A percentile compares a stretch with the other conserved stretches of the same genome.
These are phyloP conservation scores for Zaprionus kolodkinae DNA, from an alignment of 1,140 invertebrate species.

Conservation along the genomic window DNA sequence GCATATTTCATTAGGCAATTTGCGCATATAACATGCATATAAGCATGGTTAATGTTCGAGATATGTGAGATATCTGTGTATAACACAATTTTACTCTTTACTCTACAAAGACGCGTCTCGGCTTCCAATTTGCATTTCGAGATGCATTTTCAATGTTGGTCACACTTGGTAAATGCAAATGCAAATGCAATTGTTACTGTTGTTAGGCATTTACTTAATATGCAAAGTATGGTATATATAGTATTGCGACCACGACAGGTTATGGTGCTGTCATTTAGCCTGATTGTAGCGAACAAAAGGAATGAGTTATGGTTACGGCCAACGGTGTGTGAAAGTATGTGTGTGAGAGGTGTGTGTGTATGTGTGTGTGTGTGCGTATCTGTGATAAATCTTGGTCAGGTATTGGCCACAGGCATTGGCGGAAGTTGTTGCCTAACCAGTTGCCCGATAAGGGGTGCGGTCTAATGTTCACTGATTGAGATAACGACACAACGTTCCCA, in stretches of 20 bases:
- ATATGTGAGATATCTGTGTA: background rate
- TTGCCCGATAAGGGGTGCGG: slow-evolving; percentile 35
- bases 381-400: slow-evolving; percentile 61
- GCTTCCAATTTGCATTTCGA: slow-evolving; percentile 18
- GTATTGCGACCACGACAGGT: slow-evolving; percentile 36
- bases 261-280: slow-evolving; percentile 42
- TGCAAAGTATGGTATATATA: slow-evolving; percentile 56
- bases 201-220: slow-evolving; percentile 58
- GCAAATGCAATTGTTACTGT: slow-evolving; percentile 42
- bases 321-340: background rate
- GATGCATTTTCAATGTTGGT: slow-evolving; percentile 42
- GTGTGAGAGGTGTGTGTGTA: background rate
- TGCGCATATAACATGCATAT: slow-evolving; percentile 24
- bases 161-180: slow-evolving; percentile 55
- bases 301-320: slow-evolving; percentile 48
- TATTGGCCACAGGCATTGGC: slow-evolving; percentile 46
- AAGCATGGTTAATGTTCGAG: slow-evolving; percentile 8
- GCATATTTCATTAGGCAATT: slow-evolving; percentile 12
- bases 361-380: slow-evolving; percentile 6
- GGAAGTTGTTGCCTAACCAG: slow-evolving; percentile 57
- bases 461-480: slow-evolving; percentile 25
- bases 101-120: slow-evolving; percentile 22
- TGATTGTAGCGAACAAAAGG: slow-evolving; percentile 48
- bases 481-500: slow-evolving; percentile 12
- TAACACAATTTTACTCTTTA: background rate